Base-by-base conservation (phyloP, 1,140 invertebrate genomes). In the Lucilia cuprina region DNA sequence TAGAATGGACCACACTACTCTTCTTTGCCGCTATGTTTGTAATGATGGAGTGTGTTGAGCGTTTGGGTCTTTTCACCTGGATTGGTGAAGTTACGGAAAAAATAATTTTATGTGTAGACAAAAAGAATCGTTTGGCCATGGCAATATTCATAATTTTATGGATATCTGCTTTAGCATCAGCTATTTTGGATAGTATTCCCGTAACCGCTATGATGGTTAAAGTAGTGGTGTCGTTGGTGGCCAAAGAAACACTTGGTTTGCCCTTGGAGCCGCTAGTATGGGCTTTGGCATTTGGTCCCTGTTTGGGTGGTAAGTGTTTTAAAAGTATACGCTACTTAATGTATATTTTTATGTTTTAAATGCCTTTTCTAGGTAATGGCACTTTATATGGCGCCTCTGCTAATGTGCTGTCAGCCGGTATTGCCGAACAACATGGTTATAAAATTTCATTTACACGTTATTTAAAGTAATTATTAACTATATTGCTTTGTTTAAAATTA, bases 121-220 rank as follows among this genome's bases (percentile, higher is more conserved):
- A 94, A 50, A 92, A 93, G 4, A 92, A 93, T n/a, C 91, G 94
- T 84, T 89, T 96, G 10, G 92, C 94, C 0, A 94, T 95, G 2
- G 94, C 95, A 2, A 94, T 96, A 82, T 84, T 95, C 8, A 86
- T 96, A 21, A 93, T 96, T 83, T 88, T 96, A 0, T 96, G 96
- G 95, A 89, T 96, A 2, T 96, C 96, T 0, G 95, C 95, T 0
- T 55, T 96, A n/a, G 95, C 94, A 0, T 96, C 95, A 2, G 94
- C 95, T 8, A 94, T 96, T 84, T 94, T 97, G n/a, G 96, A 97
- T 86, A 96, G 96, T 87, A 95, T 97, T 83, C 96, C 96, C 0
- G 93, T 96, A 30, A 95, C 95, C 0, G 96, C 96, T 0, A 96
- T 96, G 93, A 96, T 96, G 96, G 92, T 96, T 19, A 93, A 94